Conservation (phyloP, 2,888 invertebrate genomes). For the Parelbella ahira region DNA sequence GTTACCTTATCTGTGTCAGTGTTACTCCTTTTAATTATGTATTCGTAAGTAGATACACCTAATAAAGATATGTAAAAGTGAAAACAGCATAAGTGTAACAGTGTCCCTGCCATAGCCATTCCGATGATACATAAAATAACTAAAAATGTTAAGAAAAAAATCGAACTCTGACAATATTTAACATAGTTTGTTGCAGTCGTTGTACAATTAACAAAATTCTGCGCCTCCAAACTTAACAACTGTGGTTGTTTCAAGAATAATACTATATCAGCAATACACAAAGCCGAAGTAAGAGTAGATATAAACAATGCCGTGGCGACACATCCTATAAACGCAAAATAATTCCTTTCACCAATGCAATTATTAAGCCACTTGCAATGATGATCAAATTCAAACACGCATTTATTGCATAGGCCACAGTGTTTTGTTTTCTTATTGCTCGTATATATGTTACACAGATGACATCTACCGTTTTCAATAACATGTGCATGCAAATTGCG, state of each 20-base stretch:
- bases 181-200: constrained; percentile 31
- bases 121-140: constrained; percentile 84
- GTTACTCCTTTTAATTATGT: constrained; percentile 78
- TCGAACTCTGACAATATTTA: constrained; percentile 54
- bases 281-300: constrained; percentile 84
- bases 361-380: constrained; percentile 99
- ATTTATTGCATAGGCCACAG: constrained; percentile 98
- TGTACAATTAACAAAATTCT: constrained; percentile 57
- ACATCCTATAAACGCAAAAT: constrained; percentile 90
- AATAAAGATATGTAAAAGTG: constrained; percentile 92
- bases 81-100: constrained; percentile 92
- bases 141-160: constrained; percentile 60
- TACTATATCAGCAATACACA: constrained; percentile 86
- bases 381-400: constrained; percentile 96
- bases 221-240: constrained; percentile 81
- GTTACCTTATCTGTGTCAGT: constrained; percentile 38
- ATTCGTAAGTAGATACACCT: constrained; percentile 94
- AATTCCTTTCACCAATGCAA: constrained; percentile 96
- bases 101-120: constrained; percentile 87
- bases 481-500: constrained; percentile 93
- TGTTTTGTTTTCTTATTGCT: constrained; percentile 92
- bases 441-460: constrained; percentile 92
- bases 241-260: constrained; percentile 82
- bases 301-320: constrained; percentile 89
- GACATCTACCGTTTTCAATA: constrained; percentile 96